Percentiles rank a stretch among this genome's conserved stretches.
Conservation (phyloP, 2,888 invertebrate species). For the Sepiola atlantica region DNA sequence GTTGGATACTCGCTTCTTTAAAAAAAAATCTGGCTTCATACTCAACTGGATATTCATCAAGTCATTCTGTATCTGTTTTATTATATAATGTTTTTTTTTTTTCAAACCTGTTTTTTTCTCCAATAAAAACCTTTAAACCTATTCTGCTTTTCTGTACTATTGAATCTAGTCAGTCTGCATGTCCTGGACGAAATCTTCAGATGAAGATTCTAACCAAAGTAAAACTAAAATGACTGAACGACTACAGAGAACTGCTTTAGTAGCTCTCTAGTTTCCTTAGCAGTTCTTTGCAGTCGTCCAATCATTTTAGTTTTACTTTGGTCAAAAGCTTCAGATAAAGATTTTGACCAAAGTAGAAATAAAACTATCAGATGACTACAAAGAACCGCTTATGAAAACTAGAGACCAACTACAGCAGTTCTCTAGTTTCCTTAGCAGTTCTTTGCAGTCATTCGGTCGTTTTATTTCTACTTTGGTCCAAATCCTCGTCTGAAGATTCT, state of each 20-base stretch:
- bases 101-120: conserved; percentile 5
- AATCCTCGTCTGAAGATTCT: neutral
- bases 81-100: neutral
- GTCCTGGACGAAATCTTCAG: neutral
- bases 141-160: neutral
- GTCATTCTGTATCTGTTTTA: conserved; percentile 32
- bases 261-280: neutral
- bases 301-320: too few relatives aligned
- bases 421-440: too few relatives aligned
- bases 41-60: neutral
- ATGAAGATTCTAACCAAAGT: neutral
- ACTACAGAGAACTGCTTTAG: neutral
- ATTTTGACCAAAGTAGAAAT: too few relatives aligned
- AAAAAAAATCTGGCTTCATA: neutral
- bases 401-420: too few relatives aligned
- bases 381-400: too few relatives aligned
- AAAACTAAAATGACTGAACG: neutral
- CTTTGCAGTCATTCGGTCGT: too few relatives aligned
- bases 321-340: too few relatives aligned
- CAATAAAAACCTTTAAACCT: conserved; percentile 32
- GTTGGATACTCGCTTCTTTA: neutral
- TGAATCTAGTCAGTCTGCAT: neutral
- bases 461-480: neutral
- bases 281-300: neutral
- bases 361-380: too few relatives aligned